Conservation (phyloP, 2,113 vertebrate genomes). For the Corvus cornix region DNA sequence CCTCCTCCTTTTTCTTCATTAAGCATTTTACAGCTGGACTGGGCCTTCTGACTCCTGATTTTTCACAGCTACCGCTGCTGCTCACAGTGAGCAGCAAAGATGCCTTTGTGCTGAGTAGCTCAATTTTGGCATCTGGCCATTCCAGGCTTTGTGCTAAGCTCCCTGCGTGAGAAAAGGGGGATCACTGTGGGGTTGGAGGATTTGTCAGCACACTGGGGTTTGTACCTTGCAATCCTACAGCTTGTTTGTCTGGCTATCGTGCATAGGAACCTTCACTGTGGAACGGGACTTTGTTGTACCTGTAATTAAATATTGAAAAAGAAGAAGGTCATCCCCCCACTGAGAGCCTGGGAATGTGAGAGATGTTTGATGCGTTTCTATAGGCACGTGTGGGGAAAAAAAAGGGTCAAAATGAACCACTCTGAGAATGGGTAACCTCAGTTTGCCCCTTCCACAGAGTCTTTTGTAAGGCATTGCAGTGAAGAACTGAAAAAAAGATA, state of each 20-base stretch:
- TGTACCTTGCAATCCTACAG: not conserved
- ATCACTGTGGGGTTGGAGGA: not conserved
- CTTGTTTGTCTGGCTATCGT: not conserved
- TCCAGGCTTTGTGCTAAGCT: constrained; percentile 1
- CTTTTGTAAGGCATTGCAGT: not conserved
- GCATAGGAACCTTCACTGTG: not conserved
- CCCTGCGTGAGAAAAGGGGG: not conserved
- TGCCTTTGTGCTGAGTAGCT: not conserved
- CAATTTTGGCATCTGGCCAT: not conserved
- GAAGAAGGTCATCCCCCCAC: not conserved
- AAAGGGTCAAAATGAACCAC: not conserved
- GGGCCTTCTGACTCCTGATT: not conserved
- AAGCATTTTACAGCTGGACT: not conserved
- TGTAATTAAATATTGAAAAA: not conserved
- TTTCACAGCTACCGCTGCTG: not conserved
- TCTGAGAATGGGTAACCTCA: not conserved
- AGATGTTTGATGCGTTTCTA: not conserved
- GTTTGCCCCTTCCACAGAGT: not conserved
- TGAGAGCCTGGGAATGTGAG: not conserved
- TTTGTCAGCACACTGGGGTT: not conserved
- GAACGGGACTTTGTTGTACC: not conserved
- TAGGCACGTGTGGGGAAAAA: rapidly evolving
- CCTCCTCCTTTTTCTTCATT: not conserved
- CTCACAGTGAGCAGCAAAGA: not conserved
- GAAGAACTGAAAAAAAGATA: not conserved